Evolutionary conservation across 2,888 invertebrate genomes (phyloP).

Genomic region (Amaurobius ferox): DNA sequence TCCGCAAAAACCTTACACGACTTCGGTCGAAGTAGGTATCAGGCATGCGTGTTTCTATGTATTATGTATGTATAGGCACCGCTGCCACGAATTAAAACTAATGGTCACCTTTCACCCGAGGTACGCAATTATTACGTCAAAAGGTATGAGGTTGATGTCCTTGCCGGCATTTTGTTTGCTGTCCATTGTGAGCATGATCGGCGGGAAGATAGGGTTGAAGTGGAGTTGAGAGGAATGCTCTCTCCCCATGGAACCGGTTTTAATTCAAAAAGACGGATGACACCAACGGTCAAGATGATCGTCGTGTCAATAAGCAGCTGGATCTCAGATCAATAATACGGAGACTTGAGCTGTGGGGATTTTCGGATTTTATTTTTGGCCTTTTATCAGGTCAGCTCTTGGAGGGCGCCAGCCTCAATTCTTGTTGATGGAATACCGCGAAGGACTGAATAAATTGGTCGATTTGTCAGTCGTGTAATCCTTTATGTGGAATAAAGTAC

Average conservation of each 20-base stretch:
- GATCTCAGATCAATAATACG: background rate
- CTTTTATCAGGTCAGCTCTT: background rate
- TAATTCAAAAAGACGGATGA: constrained; percentile 8
- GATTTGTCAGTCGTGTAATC: too few relatives aligned
- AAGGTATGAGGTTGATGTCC: background rate
- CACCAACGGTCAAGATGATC: constrained; percentile 12
- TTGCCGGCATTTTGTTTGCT: constrained; percentile 16
- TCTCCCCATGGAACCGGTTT: background rate
- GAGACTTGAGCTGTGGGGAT: background rate
- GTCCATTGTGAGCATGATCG: constrained; percentile 8
- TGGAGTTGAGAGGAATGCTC: background rate
- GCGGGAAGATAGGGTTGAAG: background rate
- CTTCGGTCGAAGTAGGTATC: background rate
- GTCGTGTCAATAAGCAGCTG: constrained; percentile 11
- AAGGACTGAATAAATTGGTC: background rate
- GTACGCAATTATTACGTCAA: constrained; percentile 1
- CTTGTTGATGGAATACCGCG: background rate
- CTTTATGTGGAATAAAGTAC: too few relatives aligned
- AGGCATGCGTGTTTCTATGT: background rate
- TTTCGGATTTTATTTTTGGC: background rate
- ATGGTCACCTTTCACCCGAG: constrained; percentile 12
- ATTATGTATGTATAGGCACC: background rate
- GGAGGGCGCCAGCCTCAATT: background rate
- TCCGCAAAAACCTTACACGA: too few relatives aligned
- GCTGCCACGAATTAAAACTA: background rate